These are phyloP conservation scores for Anthopleura xanthogrammica DNA, from an alignment of 92 coral and sea anemone species.

Conservation along the genomic window DNA sequence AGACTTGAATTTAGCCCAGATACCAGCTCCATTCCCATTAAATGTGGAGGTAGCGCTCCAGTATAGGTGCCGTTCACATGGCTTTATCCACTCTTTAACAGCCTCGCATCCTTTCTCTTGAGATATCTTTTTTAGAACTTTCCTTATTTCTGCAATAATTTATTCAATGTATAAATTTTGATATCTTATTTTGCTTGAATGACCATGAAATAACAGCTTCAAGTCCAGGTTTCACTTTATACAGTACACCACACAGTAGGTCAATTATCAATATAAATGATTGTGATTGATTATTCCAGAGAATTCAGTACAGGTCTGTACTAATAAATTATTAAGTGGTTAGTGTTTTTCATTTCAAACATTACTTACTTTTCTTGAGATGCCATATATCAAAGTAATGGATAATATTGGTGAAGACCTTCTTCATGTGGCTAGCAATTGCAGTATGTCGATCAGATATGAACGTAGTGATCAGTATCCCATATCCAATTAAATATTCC, in stretches of 20 bases:
- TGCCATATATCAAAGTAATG: constrained; percentile 68
- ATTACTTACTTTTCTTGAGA: constrained; percentile 53
- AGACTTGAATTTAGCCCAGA: constrained; percentile 53
- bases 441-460: constrained; percentile 52
- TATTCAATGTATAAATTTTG: not conserved
- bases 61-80: constrained; percentile 46
- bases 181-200: too few relatives aligned
- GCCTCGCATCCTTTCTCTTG: constrained; percentile 45
- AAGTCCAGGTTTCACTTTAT: too few relatives aligned
- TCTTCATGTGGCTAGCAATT: constrained; percentile 54
- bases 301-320: too few relatives aligned
- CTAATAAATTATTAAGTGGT: too few relatives aligned
- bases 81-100: constrained; percentile 43
- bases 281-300: too few relatives aligned
- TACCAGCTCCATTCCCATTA: constrained; percentile 39
- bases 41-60: constrained; percentile 56
- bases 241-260: too few relatives aligned
- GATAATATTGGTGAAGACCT: constrained; percentile 23
- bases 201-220: too few relatives aligned
- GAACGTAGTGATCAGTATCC: constrained; percentile 49
- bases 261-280: too few relatives aligned
- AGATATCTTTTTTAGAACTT: constrained; percentile 33
- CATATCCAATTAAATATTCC: constrained; percentile 43
- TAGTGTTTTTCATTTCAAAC: too few relatives aligned
- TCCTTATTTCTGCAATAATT: constrained; percentile 31